Base-by-base conservation (phyloP, 1,140 invertebrate species). In the Hypothenemus hampei region DNA sequence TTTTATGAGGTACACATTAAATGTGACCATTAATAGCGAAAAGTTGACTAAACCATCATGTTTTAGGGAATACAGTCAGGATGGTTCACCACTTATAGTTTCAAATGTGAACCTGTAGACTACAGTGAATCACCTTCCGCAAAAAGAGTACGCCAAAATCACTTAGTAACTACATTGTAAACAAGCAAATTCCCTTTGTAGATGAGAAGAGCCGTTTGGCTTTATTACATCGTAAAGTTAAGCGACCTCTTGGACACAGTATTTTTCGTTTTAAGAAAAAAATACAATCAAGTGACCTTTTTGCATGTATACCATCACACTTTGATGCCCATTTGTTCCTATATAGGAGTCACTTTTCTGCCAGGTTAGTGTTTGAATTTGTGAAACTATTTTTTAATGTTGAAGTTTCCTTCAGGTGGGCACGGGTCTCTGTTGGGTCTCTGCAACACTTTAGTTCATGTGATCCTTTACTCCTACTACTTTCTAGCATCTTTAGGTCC, bases 391-490 rank as follows among this genome's bases (percentile, higher is more conserved):
- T 29, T 19, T 21, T 11, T 5, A 18, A n/a, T 46, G 4, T 41
- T 41, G 16, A 31, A 47, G 6, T 23, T 1, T 18, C 23, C 73
- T 75, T 59, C 72, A 79, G 87, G 88, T 59, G 89, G 89, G 10
- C 89, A 92, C 65, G 81, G 80, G 7, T 90, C 89, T 0, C 77
- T 94, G 4, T 79, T 89, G 3, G 86, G 86, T 15, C 69, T 87
- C n/a, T 84, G 94, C 58, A 97, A 96, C 70, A 84, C 87, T 3
- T 86, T 89, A 61, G 83, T 93, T 44, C 91, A 93, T 64, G 73
- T 87, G 62, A 57, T 83, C 79, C 92, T 93, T 89, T 93, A 93
- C 65, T 73, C 78, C 0, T 93, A 93, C 67, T 93, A 93, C 65
- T 76, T 90, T 64, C 72, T 93, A 1, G 78, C 90, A 0, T 86